Evolutionary conservation across 2,797 vertebrate species (phyloP).

Genomic region (Leucoraja ocellata): DNA sequence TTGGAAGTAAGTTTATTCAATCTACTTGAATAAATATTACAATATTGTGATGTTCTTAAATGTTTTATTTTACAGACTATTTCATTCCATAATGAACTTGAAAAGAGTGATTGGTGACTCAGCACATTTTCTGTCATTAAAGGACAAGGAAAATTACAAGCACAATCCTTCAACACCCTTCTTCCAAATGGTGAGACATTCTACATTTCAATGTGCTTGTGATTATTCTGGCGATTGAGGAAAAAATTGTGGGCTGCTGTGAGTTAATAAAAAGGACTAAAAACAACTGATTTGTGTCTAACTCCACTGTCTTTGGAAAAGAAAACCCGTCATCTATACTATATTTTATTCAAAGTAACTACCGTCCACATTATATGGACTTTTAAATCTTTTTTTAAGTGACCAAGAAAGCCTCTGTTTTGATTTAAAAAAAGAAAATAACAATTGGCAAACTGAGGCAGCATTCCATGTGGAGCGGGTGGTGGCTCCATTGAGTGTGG

Average conservation of each 20-base stretch:
- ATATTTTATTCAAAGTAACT: background rate
- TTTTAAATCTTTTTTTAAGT: background rate
- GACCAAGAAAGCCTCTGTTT: background rate
- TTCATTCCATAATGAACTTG: conserved; percentile 72
- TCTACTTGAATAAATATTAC: background rate
- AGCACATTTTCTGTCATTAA: conserved; percentile 72
- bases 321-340: background rate
- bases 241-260: background rate
- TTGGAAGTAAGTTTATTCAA: background rate
- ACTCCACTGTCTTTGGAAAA: background rate
- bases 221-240: background rate
- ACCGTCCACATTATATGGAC: background rate
- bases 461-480: no score
- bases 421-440: background rate
- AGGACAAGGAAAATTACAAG: conserved; percentile 67
- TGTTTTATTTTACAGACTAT: conserved; percentile 64
- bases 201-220: background rate
- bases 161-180: conserved; percentile 61
- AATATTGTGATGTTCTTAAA: background rate
- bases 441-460: background rate
- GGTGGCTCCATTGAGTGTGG: no score
- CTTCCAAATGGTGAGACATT: conserved; percentile 69
- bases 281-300: background rate
- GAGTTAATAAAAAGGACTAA: background rate
- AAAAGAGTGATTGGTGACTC: conserved; percentile 73